phyloP scores from a whole-genome alignment of 37 sponge, comb jelly and placozoan genomes.

The Crambe crambe region DNA sequence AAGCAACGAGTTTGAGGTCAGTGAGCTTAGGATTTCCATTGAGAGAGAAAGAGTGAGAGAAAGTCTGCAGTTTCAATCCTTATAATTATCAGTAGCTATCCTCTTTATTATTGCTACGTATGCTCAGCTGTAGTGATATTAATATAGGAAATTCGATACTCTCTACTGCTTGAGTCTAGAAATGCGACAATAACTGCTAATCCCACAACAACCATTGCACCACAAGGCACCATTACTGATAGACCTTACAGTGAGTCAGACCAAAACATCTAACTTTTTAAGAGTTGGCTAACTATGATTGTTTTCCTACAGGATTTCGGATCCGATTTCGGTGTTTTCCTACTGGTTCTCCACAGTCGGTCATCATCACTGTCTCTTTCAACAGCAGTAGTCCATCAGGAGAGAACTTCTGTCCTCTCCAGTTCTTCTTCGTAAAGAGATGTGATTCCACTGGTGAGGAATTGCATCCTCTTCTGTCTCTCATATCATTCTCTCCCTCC shows the following conservation, averaged over 20 bases:
- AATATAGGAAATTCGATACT: slow-evolving; percentile 8
- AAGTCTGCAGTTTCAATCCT: no score
- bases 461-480: neutral
- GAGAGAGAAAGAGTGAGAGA: neutral
- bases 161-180: neutral
- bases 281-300: neutral
- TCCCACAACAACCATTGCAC: neutral
- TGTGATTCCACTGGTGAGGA: neutral
- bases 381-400: neutral
- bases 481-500: neutral
- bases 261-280: neutral
- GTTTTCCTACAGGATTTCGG: slow-evolving; percentile 15
- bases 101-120: neutral
- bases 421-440: slow-evolving; percentile 13
- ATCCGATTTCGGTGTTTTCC: neutral
- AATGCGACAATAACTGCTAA: neutral
- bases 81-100: neutral
- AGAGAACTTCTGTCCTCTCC: slow-evolving; percentile 18
- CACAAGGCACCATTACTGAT: neutral
- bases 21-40: neutral
- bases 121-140: neutral
- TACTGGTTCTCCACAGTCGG: neutral
- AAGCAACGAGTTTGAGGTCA: neutral
- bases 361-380: neutral
- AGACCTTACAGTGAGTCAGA: slow-evolving; percentile 16